These are phyloP conservation scores for Philopedon plagiatum DNA, from an alignment of 2,888 invertebrate genomes.

Conservation along the genomic window DNA sequence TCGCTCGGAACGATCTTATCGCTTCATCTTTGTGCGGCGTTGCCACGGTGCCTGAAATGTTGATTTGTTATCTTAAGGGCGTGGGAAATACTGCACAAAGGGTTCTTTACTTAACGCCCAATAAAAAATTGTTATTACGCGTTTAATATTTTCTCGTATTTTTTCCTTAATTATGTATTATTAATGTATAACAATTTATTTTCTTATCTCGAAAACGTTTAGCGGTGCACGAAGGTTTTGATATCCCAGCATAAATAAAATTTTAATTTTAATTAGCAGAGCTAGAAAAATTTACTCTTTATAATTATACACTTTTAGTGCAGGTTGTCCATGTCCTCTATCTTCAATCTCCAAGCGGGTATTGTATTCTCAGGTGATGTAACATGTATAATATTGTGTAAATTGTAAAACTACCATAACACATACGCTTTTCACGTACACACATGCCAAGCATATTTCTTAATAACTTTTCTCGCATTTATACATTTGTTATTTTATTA, in stretches of 20 bases:
- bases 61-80: slow-evolving; percentile 17
- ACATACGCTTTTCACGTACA: slow-evolving; percentile 21
- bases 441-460: slow-evolving; percentile 1
- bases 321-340: slow-evolving; percentile 7
- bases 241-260: too few species aligned
- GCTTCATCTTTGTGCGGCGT: slow-evolving; percentile 29
- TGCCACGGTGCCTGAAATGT: slow-evolving; percentile 27
- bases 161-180: too few species aligned
- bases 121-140: neutral
- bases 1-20: slow-evolving; percentile 40
- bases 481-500: neutral
- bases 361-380: slow-evolving; percentile 37
- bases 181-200: too few species aligned
- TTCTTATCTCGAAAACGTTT: too few species aligned
- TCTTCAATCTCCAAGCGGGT: slow-evolving; percentile 20
- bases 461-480: neutral
- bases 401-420: slow-evolving; percentile 36
- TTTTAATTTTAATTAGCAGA: too few species aligned
- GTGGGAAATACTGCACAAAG: slow-evolving; percentile 3
- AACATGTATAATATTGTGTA: slow-evolving; percentile 19
- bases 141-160: neutral
- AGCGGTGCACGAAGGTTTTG: too few species aligned
- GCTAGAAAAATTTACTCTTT: too few species aligned
- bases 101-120: neutral
- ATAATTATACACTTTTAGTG: neutral